These are phyloP conservation scores for Loriculus beryllinus DNA, from an alignment of 2,797 vertebrate genomes.

Conservation along the genomic window DNA sequence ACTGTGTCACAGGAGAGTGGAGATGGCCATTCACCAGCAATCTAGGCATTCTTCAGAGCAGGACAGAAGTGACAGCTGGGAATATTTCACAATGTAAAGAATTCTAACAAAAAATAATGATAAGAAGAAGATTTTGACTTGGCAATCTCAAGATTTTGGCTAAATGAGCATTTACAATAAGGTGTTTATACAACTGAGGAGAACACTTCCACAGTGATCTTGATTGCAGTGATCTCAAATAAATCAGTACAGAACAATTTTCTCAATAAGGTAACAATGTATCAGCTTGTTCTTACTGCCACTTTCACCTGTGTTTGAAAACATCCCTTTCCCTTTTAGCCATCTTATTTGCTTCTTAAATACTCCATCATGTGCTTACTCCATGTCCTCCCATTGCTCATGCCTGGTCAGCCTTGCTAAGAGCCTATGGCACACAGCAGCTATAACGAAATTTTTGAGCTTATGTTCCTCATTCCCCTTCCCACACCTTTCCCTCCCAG, in stretches of 20 bases:
- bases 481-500: neutral
- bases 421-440: neutral
- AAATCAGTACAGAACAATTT: slow-evolving; percentile 3
- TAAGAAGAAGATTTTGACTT: neutral
- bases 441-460: neutral
- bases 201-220: slow-evolving; percentile 28
- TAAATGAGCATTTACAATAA: slow-evolving; percentile 60
- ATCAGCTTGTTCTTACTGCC: neutral
- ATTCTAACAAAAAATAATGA: neutral
- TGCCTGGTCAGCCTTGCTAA: too few relatives aligned
- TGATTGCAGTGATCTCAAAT: slow-evolving; percentile 35
- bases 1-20: neutral
- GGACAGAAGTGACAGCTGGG: neutral
- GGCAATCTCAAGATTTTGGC: neutral
- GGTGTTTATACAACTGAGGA: slow-evolving; percentile 19
- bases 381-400: too few relatives aligned
- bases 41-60: neutral
- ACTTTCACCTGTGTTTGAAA: neutral
- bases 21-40: neutral
- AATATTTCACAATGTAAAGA: slow-evolving; percentile 47
- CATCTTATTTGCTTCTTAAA: neutral
- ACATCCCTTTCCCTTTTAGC: neutral
- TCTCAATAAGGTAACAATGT: neutral
- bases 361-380: neutral
- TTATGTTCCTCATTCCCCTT: neutral